Conservation (phyloP, 2,113 vertebrate species). For the Scytalopus superciliaris region DNA sequence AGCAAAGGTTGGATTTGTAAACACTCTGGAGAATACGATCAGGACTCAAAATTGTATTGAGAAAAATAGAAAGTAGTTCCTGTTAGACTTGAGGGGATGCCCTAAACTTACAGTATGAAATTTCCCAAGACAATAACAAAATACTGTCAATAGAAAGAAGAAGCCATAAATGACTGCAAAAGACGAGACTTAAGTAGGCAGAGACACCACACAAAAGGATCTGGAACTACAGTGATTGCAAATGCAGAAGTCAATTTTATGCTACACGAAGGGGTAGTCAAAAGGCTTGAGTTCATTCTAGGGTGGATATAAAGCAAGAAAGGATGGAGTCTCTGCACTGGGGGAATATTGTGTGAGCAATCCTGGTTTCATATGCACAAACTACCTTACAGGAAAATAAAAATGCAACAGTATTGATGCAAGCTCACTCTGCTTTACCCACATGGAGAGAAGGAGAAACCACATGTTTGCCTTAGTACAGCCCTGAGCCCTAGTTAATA, state of each 20-base stretch:
- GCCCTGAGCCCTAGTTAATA: neutral
- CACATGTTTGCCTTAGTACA: neutral
- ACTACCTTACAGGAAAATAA: neutral
- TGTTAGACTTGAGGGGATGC: too few species aligned
- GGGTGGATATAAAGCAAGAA: neutral
- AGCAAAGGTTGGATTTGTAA: neutral
- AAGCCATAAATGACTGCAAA: neutral
- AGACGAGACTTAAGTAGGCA: neutral
- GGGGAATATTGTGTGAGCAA: neutral
- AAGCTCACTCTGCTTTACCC: neutral
- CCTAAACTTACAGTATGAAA: neutral
- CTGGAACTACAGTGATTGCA: neutral
- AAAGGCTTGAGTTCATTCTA: neutral
- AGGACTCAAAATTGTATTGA: neutral
- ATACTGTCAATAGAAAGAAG: neutral
- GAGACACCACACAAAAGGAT: neutral
- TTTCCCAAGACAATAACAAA: neutral
- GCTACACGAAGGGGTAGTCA: fast-evolving
- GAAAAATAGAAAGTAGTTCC: neutral
- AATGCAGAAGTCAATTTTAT: neutral
- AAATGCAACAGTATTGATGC: neutral
- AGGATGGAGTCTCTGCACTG: neutral
- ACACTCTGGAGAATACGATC: neutral
- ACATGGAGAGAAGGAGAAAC: neutral
- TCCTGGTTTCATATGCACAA: neutral